Base-by-base conservation (phyloP, 2,888 invertebrate species). In the Noctua pronuba region DNA sequence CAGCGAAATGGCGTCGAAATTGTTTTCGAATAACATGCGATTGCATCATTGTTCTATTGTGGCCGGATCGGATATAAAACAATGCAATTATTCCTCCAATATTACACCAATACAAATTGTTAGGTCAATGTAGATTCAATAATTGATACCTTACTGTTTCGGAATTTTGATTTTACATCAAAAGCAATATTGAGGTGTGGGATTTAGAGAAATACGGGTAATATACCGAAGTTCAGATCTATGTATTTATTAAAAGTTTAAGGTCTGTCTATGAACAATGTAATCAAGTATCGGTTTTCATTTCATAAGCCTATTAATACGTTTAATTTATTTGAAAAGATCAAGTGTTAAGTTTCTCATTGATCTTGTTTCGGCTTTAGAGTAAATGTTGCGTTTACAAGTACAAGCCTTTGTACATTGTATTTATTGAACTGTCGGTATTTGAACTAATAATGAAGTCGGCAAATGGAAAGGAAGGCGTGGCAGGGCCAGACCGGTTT, bases 401-500 rank as follows among this genome's bases (percentile, higher is more conserved):
- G 60, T 83, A 88, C 89, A 87, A 52, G 52, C 49, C 46, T 62
- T 89, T 90, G 87, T 80, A 80, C 82, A 87, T 88, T 88, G 86
- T 88, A 86, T 85, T 88, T 84, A 90, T 88, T 91, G 87, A 90
- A 86, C 83, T 85, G 89, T 88, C 76, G 82, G 83, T 83, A 88
- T 88, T 90, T 90, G 91, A 91, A 92, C 90, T 90, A 92, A 92
- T 93, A 93, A 91, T 91, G 85, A 84, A 87, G 89, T 88, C 88
- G 90, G 94, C 92, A 95, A 96, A 94, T 94, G 94, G 96, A 96
- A 94, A 96, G 95, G 92, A 88, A 95, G 96, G 96, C 95, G 96
- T 94, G 95, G 95, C 91, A 89, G 90, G 88, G 89, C 86, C 83
- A 79, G 88, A 95, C 95, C 93, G 94, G 95, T 95, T 95, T 85